Evolutionary conservation across 1,140 invertebrate species (phyloP), one percentile per base, ranked within the genome.

Genomic region (Hyphantria cunea): DNA sequence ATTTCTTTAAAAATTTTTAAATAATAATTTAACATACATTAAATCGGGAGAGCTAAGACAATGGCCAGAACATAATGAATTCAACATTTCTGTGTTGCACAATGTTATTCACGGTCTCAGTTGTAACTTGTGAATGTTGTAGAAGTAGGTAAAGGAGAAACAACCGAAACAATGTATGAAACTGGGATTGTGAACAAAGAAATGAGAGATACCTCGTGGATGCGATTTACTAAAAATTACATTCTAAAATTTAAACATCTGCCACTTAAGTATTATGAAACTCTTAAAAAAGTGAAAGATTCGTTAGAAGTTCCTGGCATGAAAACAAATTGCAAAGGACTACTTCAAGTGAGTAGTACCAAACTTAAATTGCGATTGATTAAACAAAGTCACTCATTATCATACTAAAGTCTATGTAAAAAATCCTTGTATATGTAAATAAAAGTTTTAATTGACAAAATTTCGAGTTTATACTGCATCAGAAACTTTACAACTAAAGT

Each of bases 1-100:
- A 74, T 64, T 55, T 52, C 15, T 54, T 66, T 64, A 62, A 64
- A 33, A 65, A 63, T 67, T 54, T 65, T 59, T 45, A 34, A 51
- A 12, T n/a, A 3, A 42, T 13, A 12, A 12, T 9, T 12, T 6
- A 49, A 59, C 48, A 17, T 10, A 49, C 13, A 31, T 49, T 44
- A 15, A 14, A 31, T 32, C 6, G 17, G 32, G 33, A 34, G 8
- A 47, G 25, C 31, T 53, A 44, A 47, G 41, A 53, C 14, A 53
- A 53, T 53, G 14, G 6, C 10, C 42, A 12, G 39, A 11, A 25
- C 37, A 13, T 41, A 33, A 63, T 47, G 33, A 47, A 41, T 14
- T n/a, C 31, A 39, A 58, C 45, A 31, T 17, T 44, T 58, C 14
- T 49, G 15, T 58, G 55, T 58, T 58, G 55, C 55, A 58, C 55